phyloP scores from a whole-genome alignment of 2,888 invertebrate genomes.

The Synanthedon formicaeformis region DNA sequence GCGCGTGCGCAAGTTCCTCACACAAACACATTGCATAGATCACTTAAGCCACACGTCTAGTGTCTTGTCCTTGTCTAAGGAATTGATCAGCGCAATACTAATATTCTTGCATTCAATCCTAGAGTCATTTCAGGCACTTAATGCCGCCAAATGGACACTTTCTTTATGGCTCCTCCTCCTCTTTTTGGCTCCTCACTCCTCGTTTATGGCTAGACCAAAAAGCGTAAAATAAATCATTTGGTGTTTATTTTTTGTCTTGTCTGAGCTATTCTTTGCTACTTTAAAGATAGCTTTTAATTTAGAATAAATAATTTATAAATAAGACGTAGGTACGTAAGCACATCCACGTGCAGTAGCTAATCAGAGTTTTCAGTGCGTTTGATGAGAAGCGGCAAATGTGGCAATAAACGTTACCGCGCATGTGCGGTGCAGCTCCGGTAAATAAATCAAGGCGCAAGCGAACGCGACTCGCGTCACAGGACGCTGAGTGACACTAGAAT shows the following conservation, averaged over 20 bases:
- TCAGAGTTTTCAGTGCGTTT: conserved; percentile 10
- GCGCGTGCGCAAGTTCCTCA: conserved; percentile 16
- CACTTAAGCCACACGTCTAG: conserved; percentile 7
- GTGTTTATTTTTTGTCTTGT: no score
- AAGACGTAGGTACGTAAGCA: not conserved
- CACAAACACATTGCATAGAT: conserved; percentile 6
- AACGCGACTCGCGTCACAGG: conserved; percentile 10
- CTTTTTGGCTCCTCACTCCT: no score
- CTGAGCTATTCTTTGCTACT: no score
- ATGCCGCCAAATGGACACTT: no score
- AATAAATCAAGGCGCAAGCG: conserved; percentile 26
- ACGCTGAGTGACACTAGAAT: conserved; percentile 3
- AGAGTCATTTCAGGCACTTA: no score
- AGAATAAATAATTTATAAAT: not conserved
- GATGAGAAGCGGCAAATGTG: conserved; percentile 9
- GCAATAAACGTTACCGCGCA: conserved; percentile 17
- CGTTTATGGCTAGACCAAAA: no score
- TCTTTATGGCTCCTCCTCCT: no score
- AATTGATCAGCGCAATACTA: not conserved
- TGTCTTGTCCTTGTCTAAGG: not conserved
- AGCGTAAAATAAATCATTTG: no score
- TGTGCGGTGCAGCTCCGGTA: conserved; percentile 12
- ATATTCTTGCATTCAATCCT: no score
- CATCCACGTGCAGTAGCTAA: not conserved
- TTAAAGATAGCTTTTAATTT: no score